Evolutionary conservation across 64 coral and sea anemone genomes (phyloP).

Genomic region (Hydrozoanthus tunicans): DNA sequence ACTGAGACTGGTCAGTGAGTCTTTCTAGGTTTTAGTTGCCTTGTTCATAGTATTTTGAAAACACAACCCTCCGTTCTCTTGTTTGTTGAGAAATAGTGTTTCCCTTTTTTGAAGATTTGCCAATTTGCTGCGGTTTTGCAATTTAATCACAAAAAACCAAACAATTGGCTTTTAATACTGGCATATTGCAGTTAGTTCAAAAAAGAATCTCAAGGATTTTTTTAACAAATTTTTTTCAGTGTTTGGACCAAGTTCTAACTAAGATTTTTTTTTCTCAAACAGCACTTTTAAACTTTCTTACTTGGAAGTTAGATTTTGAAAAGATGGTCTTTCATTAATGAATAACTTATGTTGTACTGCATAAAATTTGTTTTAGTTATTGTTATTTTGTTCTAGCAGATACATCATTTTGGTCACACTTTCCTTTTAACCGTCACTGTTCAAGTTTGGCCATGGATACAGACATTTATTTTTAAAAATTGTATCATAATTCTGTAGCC

Average conservation of each 20-base stretch:
- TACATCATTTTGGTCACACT: slow-evolving; percentile 53
- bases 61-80: background rate
- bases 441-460: background rate
- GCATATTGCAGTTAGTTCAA: no score
- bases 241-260: no score
- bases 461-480: background rate
- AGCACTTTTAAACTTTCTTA: no score
- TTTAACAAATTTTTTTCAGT: no score
- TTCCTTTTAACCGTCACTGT: background rate
- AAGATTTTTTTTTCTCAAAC: background rate
- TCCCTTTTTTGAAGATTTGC: background rate
- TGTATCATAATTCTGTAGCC: background rate
- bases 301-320: background rate
- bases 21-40: background rate
- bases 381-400: slow-evolving; percentile 11
- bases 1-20: slow-evolving; percentile 45
- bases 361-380: slow-evolving; percentile 8
- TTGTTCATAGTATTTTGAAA: background rate
- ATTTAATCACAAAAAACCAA: background rate
- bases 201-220: no score
- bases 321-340: background rate
- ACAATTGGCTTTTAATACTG: no score
- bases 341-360: background rate
- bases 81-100: background rate
- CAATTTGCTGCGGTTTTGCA: background rate